Conservation (phyloP, 2,888 invertebrate species). For the Sabellastarte sp. region DNA sequence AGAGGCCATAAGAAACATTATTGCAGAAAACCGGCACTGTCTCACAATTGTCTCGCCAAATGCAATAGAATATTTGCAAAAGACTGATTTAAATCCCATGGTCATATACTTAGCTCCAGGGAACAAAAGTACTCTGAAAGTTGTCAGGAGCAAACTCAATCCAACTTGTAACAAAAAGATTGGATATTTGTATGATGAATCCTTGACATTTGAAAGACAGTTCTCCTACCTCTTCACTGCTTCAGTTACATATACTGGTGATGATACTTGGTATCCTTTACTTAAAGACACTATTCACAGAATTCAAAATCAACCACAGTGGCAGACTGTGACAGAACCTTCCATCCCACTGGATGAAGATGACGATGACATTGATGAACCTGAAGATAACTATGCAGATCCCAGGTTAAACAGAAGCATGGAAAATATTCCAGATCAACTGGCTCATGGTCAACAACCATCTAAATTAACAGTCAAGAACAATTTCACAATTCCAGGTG, state of each 20-base stretch:
- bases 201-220: slow-evolving; percentile 21
- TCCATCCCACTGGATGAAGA: no score
- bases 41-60: slow-evolving; percentile 27
- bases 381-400: not conserved
- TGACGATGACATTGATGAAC: slow-evolving; percentile 6
- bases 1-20: slow-evolving; percentile 15
- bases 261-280: slow-evolving; percentile 27
- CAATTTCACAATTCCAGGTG: no score
- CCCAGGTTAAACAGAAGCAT: not conserved
- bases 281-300: slow-evolving; percentile 27
- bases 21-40: slow-evolving; percentile 24
- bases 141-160: slow-evolving; percentile 21
- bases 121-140: slow-evolving; percentile 27
- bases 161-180: slow-evolving; percentile 26
- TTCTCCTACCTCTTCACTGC: slow-evolving; percentile 26
- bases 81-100: slow-evolving; percentile 29
- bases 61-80: slow-evolving; percentile 20
- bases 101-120: slow-evolving; percentile 29
- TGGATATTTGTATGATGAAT: slow-evolving; percentile 26
- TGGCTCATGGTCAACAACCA: no score
- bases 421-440: not conserved
- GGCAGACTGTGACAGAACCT: slow-evolving; percentile 11
- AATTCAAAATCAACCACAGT: slow-evolving; percentile 26
- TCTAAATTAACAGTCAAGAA: no score
- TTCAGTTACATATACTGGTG: slow-evolving; percentile 24